These are phyloP conservation scores for Zingel zingel DNA, from an alignment of 2,113 vertebrate species.

Conservation along the genomic window DNA sequence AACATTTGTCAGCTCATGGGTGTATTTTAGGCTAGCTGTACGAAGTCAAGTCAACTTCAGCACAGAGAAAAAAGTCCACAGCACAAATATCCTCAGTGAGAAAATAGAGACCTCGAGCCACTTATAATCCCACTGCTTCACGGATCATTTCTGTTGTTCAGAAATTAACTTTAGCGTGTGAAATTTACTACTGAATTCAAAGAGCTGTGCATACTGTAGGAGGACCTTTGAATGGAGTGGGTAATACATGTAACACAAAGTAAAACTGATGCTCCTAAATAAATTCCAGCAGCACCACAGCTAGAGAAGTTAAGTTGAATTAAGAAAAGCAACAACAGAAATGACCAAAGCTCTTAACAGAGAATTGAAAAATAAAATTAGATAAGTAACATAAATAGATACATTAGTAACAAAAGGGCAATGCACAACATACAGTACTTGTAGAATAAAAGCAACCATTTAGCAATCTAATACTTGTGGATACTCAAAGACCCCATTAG, in stretches of 20 bases:
- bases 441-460: neutral
- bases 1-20: conserved; percentile 67
- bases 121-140: conserved; percentile 38
- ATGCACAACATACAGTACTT: neutral
- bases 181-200: conserved; percentile 5
- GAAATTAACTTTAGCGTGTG: conserved; percentile 26
- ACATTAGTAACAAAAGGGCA: neutral
- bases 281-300: neutral
- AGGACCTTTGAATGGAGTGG: conserved; percentile 13
- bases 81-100: conserved; percentile 31
- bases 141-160: conserved; percentile 38
- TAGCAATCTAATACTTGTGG: neutral
- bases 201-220: neutral
- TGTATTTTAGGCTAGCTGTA: conserved; percentile 54
- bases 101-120: conserved; percentile 31
- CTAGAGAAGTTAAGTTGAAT: neutral
- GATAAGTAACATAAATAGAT: neutral
- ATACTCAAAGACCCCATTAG: neutral
- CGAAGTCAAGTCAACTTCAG: conserved; percentile 58
- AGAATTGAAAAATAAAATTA: neutral
- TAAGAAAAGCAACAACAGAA: neutral
- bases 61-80: conserved; percentile 12
- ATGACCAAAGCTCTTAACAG: neutral
- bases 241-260: neutral
- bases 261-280: neutral